Evolutionary conservation across 2,113 vertebrate genomes (phyloP).

Genomic region (Tetraodon nigroviridis): DNA sequence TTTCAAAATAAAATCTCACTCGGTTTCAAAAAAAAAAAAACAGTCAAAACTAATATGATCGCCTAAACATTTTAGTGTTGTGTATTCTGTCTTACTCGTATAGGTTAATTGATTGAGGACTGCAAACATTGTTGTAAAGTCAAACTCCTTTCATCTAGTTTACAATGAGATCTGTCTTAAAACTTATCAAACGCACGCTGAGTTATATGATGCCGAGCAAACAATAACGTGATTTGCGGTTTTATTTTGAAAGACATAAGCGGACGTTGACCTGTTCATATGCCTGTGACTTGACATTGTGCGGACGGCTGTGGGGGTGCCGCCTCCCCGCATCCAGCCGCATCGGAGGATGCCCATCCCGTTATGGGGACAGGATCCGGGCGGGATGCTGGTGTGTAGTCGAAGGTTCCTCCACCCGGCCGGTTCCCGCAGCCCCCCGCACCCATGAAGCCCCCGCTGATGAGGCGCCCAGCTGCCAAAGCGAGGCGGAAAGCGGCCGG

Average conservation of each 20-base stretch:
- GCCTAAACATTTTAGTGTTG: too few species aligned
- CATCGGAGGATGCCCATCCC: slow-evolving; percentile 66
- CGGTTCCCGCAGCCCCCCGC: slow-evolving; percentile 31
- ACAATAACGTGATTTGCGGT: too few species aligned
- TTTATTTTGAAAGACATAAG: slow-evolving; percentile 32
- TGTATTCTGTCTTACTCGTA: too few species aligned
- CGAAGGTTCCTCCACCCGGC: slow-evolving; percentile 21
- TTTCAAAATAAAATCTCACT: slow-evolving; percentile 36
- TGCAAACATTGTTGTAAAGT: too few species aligned
- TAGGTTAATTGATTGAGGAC: too few species aligned
- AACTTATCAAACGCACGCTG: too few species aligned
- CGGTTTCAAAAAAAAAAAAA: too few species aligned
- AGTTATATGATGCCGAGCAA: too few species aligned
- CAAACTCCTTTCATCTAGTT: too few species aligned
- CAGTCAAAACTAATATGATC: too few species aligned
- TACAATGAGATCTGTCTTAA: too few species aligned
- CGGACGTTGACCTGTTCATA: slow-evolving; percentile 7
- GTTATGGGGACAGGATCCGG: slow-evolving; percentile 58
- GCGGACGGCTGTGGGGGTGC: not conserved
- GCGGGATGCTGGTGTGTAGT: slow-evolving; percentile 50
- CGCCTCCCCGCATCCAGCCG: slow-evolving; percentile 21
- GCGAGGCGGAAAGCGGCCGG: slow-evolving; percentile 72
- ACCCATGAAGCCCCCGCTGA: slow-evolving; percentile 67
- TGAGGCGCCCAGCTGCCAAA: slow-evolving; percentile 65
- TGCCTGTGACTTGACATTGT: not conserved